A percentile compares a stretch with the other conserved stretches of the same genome.
These are phyloP conservation scores for Oncorhynchus clarkii DNA, from an alignment of 2,113 vertebrate species.

Conservation along the genomic window DNA sequence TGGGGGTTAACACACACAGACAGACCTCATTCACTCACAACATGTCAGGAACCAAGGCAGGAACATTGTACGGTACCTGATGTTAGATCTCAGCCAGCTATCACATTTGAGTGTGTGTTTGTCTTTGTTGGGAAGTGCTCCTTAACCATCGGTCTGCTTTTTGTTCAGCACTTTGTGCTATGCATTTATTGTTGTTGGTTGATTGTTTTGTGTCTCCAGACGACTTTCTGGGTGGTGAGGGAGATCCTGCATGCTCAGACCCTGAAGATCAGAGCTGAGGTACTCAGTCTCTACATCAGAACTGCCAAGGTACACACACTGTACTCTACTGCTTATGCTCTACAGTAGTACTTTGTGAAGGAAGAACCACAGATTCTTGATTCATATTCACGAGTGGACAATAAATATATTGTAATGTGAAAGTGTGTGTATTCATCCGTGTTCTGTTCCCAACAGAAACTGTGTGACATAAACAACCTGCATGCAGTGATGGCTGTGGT, in stretches of 20 bases:
- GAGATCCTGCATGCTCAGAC: slow-evolving; percentile 98
- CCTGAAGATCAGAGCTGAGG: slow-evolving; percentile 97
- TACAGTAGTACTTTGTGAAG: too few relatives aligned
- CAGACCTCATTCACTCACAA: background rate
- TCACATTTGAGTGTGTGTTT: too few relatives aligned
- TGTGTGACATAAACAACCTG: slow-evolving; percentile 96
- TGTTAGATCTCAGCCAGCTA: too few relatives aligned
- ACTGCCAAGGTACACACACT: slow-evolving; percentile 88
- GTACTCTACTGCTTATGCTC: too few relatives aligned
- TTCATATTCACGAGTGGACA: too few relatives aligned
- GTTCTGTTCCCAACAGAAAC: slow-evolving; percentile 75
- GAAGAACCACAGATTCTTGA: too few relatives aligned
- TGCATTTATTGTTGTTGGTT: background rate
- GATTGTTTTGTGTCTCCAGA: slow-evolving; percentile 68
- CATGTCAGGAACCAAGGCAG: too few relatives aligned
- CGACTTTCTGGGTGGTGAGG: slow-evolving; percentile 98
- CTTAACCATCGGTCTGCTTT: too few relatives aligned
- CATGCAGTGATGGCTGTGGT: slow-evolving; percentile 98
- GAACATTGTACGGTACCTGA: too few relatives aligned
- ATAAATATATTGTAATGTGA: too few relatives aligned
- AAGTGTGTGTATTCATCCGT: too few relatives aligned
- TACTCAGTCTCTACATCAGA: slow-evolving; percentile 97
- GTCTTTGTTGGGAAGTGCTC: too few relatives aligned
- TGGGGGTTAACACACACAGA: background rate
- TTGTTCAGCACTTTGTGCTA: background rate